Evolutionary conservation across 37 sponge, comb jelly and placozoan genomes (phyloP).

Genomic region (Hormiphora californensis): DNA sequence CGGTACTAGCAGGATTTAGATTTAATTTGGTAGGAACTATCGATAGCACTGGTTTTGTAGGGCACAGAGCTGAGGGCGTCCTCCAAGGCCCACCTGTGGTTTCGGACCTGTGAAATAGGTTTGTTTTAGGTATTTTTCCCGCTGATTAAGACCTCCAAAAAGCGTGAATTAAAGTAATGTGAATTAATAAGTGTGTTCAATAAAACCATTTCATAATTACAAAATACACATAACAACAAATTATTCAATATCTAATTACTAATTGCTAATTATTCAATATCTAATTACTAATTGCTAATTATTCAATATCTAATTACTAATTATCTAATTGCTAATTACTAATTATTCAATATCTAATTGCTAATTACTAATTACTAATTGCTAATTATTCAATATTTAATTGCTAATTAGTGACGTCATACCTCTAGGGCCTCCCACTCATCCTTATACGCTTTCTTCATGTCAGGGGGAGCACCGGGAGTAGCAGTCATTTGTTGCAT

Average conservation of each 20-base stretch:
- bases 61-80: background rate
- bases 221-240: background rate
- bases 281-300: no score
- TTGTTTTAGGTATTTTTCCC: no score
- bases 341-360: background rate
- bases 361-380: no score
- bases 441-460: conserved; percentile 49
- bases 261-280: background rate
- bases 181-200: no score
- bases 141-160: no score
- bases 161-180: no score
- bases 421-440: conserved; percentile 55
- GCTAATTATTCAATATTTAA: no score
- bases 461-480: conserved; percentile 40
- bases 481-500: conserved; percentile 26
- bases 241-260: background rate
- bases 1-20: no score
- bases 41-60: conserved; percentile 22
- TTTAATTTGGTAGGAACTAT: conserved; percentile 7
- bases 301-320: no score
- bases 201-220: background rate
- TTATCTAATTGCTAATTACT: background rate
- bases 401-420: background rate
- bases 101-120: conserved; percentile 8
- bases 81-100: conserved; percentile 35